Base-by-base conservation (phyloP, 2,888 invertebrate genomes). In the Leptinotarsa haldemani region DNA sequence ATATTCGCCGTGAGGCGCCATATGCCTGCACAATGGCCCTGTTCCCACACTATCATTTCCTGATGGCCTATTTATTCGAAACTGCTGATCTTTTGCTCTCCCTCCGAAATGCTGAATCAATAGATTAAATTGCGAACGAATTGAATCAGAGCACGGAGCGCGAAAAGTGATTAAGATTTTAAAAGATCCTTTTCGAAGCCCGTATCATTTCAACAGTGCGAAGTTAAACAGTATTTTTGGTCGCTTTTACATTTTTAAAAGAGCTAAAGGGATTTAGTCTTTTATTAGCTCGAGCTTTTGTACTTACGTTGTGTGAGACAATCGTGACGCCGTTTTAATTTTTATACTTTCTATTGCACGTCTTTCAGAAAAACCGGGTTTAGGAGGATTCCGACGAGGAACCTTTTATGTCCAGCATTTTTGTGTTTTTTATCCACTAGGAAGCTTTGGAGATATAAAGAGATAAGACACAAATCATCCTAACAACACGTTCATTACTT, bases 131-230 rank as follows among this genome's bases (percentile, higher is more conserved):
- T 85, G 84, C 83, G 80, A 84, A 79, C 84, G 83, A 83, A 83
- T 82, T 82, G 84, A 83, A 84, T 84, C 83, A 83, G 81, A 82
- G 83, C 83, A 79, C 78, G 80, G 80, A 85, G 84, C 85, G 85
- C 84, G 83, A 85, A 85, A 85, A 85, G 84, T 86, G 86, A 86
- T 86, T 86, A 86, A 86, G 86, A 86, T 86, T 86, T 86, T 85
- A 86, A 85, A 83, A 73, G 75, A 74, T 70, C 73, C 65, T 70
- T 71, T 65, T 69, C 77, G 81, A 80, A 83, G 84, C 86, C 85
- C 85, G 85, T 85, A 85, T 86, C 84, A 81, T 83, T 84, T 82
- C 82, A 83, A 82, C 82, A 82, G 82, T 83, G 84, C 83, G 77
- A 86, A 86, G 85, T 86, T 86, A 86, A 86, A 86, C 85, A 77